Evolutionary conservation across 2,888 invertebrate species (phyloP).

Genomic region (Charanyca ferruginea): DNA sequence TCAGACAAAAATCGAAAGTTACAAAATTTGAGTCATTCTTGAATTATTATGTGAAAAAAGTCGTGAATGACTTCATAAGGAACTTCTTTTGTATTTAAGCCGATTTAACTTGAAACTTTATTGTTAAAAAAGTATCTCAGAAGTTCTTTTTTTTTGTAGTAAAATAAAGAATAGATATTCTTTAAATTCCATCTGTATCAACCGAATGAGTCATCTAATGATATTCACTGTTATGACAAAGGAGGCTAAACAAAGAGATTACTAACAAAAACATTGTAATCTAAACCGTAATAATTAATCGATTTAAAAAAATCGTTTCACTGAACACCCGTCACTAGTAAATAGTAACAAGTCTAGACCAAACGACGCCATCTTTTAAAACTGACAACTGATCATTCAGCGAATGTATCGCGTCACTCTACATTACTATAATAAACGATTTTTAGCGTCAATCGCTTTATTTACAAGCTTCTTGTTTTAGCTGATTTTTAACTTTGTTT

Average conservation of each 20-base stretch:
- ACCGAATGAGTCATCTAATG: slow-evolving; percentile 1
- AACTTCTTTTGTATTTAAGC: too few species aligned
- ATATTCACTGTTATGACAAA: slow-evolving; percentile 26
- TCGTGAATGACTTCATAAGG: too few species aligned
- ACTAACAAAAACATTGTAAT: slow-evolving; percentile 19
- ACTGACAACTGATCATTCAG: slow-evolving; percentile 38
- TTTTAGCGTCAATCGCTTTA: slow-evolving; percentile 42
- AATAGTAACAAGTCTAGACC: slow-evolving; percentile 72
- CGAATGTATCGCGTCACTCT: slow-evolving; percentile 35
- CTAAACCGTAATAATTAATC: slow-evolving; percentile 30
- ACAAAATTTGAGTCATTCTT: too few species aligned
- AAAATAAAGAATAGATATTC: too few species aligned
- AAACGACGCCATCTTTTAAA: slow-evolving; percentile 73
- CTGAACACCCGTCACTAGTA: slow-evolving; percentile 53
- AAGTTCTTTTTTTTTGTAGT: too few species aligned
- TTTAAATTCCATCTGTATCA: too few species aligned
- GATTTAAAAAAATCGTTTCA: slow-evolving; percentile 29
- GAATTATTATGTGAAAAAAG: too few species aligned
- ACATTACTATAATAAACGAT: slow-evolving; percentile 36
- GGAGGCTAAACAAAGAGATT: too few species aligned
- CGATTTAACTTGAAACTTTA: too few species aligned
- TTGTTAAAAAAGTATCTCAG: too few species aligned
- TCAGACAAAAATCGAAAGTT: too few species aligned
- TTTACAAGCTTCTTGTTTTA: slow-evolving; percentile 39
- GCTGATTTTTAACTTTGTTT: slow-evolving; percentile 8